Conservation (phyloP, 2,888 invertebrate genomes). For the Tetramorium bicarinatum region DNA sequence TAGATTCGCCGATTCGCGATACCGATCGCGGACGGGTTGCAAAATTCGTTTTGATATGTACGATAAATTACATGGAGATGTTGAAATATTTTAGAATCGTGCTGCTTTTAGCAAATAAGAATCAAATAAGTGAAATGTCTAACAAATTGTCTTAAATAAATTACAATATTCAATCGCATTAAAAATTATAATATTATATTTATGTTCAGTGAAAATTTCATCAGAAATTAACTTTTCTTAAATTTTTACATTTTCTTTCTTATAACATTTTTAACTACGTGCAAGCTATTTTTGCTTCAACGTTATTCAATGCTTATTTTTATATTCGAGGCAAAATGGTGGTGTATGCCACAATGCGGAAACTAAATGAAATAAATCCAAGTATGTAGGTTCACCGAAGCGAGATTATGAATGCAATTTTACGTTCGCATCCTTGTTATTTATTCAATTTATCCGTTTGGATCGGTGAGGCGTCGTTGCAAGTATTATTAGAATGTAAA, state of each 20-base stretch:
- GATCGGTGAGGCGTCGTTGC: neutral
- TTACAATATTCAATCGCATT: neutral
- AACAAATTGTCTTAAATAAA: neutral
- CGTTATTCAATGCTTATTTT: neutral
- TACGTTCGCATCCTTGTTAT: neutral
- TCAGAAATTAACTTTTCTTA: neutral
- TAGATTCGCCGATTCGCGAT: constrained; percentile 17
- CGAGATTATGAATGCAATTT: constrained; percentile 17
- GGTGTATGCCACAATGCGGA: neutral
- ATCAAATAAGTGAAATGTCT: neutral
- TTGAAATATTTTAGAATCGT: neutral
- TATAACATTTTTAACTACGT: neutral
- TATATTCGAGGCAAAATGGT: neutral
- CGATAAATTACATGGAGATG: neutral
- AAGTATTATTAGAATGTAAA: constrained; percentile 32
- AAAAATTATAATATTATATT: constrained; percentile 7
- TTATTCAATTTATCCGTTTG: neutral
- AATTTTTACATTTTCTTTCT: neutral
- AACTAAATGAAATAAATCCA: neutral
- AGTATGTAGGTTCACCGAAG: neutral
- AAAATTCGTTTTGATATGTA: neutral
- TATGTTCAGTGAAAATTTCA: neutral
- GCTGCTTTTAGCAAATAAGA: neutral
- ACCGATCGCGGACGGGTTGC: neutral
- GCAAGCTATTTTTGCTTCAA: neutral